These are phyloP conservation scores for Polypterus senegalus DNA, from an alignment of 2,113 vertebrate species.

Conservation along the genomic window DNA sequence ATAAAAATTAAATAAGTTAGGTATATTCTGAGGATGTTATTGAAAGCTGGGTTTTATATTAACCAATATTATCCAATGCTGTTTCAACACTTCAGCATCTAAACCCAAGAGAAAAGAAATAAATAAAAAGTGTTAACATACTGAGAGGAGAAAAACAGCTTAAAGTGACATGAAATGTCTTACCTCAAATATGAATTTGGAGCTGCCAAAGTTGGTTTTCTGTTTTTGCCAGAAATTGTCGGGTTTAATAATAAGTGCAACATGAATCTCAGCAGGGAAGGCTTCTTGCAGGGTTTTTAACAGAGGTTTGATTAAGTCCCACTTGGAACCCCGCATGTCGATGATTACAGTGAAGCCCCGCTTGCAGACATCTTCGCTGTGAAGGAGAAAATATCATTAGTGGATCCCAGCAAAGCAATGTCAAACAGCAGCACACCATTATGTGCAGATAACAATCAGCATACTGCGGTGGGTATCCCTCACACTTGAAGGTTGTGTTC, in stretches of 20 bases:
- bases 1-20: constrained; percentile 19
- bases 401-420: too few relatives aligned
- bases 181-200: constrained; percentile 98
- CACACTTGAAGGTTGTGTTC: too few relatives aligned
- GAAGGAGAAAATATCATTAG: constrained; percentile 19
- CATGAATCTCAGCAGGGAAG: constrained; percentile 88
- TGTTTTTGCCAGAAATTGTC: constrained; percentile 99
- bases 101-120: background rate
- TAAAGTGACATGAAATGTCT: constrained; percentile 12
- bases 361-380: constrained; percentile 92
- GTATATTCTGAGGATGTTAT: constrained; percentile 19
- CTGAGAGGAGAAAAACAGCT: too few relatives aligned
- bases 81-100: background rate
- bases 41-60: constrained; percentile 6
- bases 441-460: too few relatives aligned
- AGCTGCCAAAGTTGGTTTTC: constrained; percentile 97
- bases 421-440: too few relatives aligned
- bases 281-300: constrained; percentile 95
- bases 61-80: background rate
- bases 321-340: constrained; percentile 96
- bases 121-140: background rate
- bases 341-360: constrained; percentile 96
- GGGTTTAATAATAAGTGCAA: constrained; percentile 95
- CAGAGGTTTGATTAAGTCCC: constrained; percentile 95
- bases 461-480: too few relatives aligned